phyloP scores from a whole-genome alignment of 1,140 invertebrate genomes.

The Saccostrea echinata region DNA sequence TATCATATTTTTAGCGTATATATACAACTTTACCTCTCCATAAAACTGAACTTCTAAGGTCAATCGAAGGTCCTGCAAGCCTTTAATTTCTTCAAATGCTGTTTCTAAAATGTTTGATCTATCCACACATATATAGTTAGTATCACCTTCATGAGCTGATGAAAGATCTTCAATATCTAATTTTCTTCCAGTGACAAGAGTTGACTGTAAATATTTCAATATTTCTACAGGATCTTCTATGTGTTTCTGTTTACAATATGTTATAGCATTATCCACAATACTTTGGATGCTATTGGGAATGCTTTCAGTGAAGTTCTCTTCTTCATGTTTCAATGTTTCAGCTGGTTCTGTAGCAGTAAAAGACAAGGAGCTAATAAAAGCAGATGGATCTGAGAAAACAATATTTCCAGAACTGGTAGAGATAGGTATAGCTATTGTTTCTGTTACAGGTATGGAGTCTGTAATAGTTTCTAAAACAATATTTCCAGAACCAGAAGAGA shows the following conservation, averaged over 20 bases:
- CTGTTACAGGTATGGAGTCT: too few species aligned
- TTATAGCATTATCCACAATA: neutral
- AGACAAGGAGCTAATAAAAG: neutral
- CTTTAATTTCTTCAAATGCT: constrained; percentile 52
- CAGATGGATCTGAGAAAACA: neutral
- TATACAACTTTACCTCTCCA: constrained; percentile 52
- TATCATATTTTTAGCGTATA: neutral
- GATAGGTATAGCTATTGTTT: neutral
- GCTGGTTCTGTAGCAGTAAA: neutral
- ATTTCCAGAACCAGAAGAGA: too few species aligned
- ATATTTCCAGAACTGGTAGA: too few species aligned
- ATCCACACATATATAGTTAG: constrained; percentile 52
- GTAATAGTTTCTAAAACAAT: too few species aligned
- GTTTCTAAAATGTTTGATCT: constrained; percentile 48
- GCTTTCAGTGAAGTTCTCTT: neutral
- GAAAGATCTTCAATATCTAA: constrained; percentile 20
- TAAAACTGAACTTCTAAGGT: constrained; percentile 60
- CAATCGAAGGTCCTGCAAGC: constrained; percentile 50
- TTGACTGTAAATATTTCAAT: constrained; percentile 47
- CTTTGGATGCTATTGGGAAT: neutral
- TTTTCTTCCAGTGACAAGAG: constrained; percentile 47
- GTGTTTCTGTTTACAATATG: neutral
- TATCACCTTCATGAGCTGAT: constrained; percentile 43
- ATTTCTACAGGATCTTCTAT: constrained; percentile 59
- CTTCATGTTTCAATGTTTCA: constrained; percentile 6